phyloP scores from a whole-genome alignment of 1,140 invertebrate genomes.

The Helicoverpa zea region DNA sequence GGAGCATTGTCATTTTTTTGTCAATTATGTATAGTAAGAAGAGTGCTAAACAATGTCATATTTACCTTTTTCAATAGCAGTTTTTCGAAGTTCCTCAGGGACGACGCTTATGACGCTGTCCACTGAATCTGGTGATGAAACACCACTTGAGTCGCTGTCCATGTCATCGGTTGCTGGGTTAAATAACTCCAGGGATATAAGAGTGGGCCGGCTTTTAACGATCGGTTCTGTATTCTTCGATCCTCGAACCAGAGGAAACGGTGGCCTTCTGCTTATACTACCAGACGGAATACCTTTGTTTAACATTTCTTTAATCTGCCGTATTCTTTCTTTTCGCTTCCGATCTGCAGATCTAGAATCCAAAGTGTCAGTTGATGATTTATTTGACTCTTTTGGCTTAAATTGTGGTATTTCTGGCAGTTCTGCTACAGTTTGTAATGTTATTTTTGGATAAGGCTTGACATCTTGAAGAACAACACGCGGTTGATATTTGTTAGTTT shows the following conservation, averaged over 20 bases:
- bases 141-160: constrained; percentile 95
- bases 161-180: constrained; percentile 96
- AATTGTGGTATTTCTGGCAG: constrained; percentile 88
- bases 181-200: constrained; percentile 94
- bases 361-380: constrained; percentile 74
- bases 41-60: background rate
- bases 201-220: constrained; percentile 88
- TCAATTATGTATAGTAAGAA: no score
- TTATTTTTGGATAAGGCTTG: constrained; percentile 87
- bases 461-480: constrained; percentile 83
- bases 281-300: constrained; percentile 80
- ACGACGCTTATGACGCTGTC: constrained; percentile 93
- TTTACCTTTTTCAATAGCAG: constrained; percentile 82
- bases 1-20: no score
- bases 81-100: constrained; percentile 82
- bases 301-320: constrained; percentile 90
- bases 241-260: constrained; percentile 89
- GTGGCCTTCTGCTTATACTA: constrained; percentile 87
- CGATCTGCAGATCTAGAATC: constrained; percentile 79
- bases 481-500: constrained; percentile 81
- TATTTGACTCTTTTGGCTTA: constrained; percentile 78
- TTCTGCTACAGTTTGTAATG: constrained; percentile 88
- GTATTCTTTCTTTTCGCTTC: constrained; percentile 88
- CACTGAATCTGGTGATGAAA: constrained; percentile 94
- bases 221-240: constrained; percentile 85